phyloP scores from a whole-genome alignment of 2,797 vertebrate species.

The Vipera latastei region DNA sequence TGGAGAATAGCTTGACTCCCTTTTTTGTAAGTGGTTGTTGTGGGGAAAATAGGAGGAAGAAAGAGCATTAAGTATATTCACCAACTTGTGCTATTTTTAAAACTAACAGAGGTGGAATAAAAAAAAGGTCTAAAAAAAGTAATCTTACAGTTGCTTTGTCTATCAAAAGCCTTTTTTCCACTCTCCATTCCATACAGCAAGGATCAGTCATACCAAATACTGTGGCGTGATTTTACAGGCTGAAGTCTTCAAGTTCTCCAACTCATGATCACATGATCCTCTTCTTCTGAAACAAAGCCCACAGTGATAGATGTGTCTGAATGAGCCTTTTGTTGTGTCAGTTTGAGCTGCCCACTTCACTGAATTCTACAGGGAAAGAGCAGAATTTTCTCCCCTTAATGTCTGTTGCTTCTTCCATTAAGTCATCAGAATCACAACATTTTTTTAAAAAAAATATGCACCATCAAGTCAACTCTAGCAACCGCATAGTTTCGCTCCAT shows the following conservation, averaged over 20 bases:
- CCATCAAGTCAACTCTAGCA: background rate
- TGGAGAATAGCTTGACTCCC: too few species aligned
- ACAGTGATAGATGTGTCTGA: background rate
- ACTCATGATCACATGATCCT: background rate
- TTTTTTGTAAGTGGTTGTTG: background rate
- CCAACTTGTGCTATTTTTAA: background rate
- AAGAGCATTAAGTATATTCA: background rate
- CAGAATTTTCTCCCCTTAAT: background rate
- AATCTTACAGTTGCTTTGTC: background rate
- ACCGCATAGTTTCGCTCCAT: background rate
- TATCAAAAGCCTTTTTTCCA: background rate
- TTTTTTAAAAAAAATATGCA: background rate
- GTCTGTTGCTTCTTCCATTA: background rate
- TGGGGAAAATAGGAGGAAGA: background rate
- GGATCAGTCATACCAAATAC: background rate
- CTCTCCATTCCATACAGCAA: background rate
- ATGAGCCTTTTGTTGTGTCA: background rate
- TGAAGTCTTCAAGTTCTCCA: background rate
- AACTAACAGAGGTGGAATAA: background rate
- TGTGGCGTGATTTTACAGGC: background rate
- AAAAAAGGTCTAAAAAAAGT: background rate
- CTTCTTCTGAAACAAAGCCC: background rate
- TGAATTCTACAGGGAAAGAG: background rate
- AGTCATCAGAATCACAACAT: background rate
- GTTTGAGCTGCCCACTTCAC: background rate